These are phyloP conservation scores for Daubentonia madagascariensis DNA, from an alignment of 2,113 vertebrate genomes.

Conservation along the genomic window DNA sequence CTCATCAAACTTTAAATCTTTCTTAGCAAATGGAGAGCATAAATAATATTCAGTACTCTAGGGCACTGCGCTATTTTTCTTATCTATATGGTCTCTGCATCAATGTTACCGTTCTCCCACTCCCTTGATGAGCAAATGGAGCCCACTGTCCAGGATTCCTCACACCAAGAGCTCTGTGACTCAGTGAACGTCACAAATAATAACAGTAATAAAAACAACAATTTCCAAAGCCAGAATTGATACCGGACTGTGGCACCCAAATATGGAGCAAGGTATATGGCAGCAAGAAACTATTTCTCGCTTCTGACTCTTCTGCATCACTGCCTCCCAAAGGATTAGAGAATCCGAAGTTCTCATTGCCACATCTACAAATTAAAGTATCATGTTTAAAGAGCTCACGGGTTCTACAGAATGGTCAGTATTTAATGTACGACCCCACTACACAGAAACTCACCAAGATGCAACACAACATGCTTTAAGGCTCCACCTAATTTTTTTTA, in stretches of 20 bases:
- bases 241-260: background rate
- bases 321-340: slow-evolving; percentile 36
- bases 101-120: slow-evolving; percentile 23
- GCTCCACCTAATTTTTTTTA: background rate
- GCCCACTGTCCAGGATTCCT: background rate
- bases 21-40: background rate
- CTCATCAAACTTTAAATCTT: slow-evolving; percentile 52
- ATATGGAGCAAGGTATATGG: background rate
- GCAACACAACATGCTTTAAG: background rate
- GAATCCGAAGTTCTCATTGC: background rate
- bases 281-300: background rate
- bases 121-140: background rate
- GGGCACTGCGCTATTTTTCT: slow-evolving; percentile 3
- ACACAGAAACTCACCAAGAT: background rate
- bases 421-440: background rate
- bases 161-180: background rate
- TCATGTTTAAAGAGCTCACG: background rate
- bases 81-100: slow-evolving; percentile 2
- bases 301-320: slow-evolving; percentile 28
- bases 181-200: background rate
- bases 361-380: slow-evolving; percentile 50
- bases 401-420: background rate
- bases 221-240: slow-evolving; percentile 31
- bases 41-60: slow-evolving; percentile 23
- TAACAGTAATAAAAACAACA: background rate